Base-by-base conservation (phyloP, 1,140 invertebrate genomes). In the Temnothorax nylanderi region DNA sequence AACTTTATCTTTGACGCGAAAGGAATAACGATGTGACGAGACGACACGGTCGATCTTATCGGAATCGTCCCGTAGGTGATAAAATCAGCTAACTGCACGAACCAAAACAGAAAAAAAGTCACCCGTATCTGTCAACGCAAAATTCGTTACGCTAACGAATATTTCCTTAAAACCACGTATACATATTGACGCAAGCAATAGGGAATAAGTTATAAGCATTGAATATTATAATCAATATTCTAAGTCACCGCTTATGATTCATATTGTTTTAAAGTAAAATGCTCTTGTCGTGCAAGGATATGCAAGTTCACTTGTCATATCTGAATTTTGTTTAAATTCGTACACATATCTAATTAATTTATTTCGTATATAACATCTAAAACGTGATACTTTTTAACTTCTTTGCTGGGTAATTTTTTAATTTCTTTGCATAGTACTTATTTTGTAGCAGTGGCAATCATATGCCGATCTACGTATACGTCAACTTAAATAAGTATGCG, bases 11-110 rank as follows among this genome's bases (percentile, higher is more conserved):
- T 56, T 21, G 32, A 11, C 18, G 6, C 10, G 11, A 32, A 75
- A 56, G 32, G 3, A 75, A 75, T 56, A 56, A 54, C 11, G 32
- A 56, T 37, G 49, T 54, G 32, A 71, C 11, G 67, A 56, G 18
- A 56, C 10, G 49, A 16, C 11, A 54, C n/a, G 10, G 32, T 26
- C 11, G 32, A 75, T 75, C n/a, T 75, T 75, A 56, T 75, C 72
- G 11, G n/a, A 56, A 56, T 54, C 32, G n/a, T 75, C 32, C 13
- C 32, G 18, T 75, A 8, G 32, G n/a, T 32, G 47, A 74, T 74
- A 72, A 72, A 51, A 26, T 4, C 47, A 74, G 18, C 10, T 34
- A 16, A 51, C 5, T 2, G 10, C 21, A 51, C 32, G 10, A 72
- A 32, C 18, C 26, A 10, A 34, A 16, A 71, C 6, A 49, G 26